Conservation (phyloP, 2,797 vertebrate genomes). For the Carcharodon carcharias region DNA sequence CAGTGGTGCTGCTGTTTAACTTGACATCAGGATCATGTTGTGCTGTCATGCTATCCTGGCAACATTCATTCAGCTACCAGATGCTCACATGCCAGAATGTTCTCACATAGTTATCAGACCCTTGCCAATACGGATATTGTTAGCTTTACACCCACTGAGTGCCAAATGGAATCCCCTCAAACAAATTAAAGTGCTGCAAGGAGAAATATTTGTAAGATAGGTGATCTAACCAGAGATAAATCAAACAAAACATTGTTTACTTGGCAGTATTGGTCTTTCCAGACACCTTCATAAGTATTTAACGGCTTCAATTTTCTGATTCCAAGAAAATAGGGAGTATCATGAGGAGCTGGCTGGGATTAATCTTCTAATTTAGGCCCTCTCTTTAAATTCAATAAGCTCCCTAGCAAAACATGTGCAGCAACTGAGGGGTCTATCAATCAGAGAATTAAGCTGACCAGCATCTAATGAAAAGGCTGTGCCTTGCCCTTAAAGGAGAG, state of each 20-base stretch:
- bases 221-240: slow-evolving; percentile 6
- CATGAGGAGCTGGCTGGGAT: background rate
- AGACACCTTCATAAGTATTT: background rate
- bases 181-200: background rate
- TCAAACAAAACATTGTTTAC: background rate
- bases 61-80: slow-evolving; percentile 29
- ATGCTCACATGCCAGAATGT: slow-evolving; percentile 27
- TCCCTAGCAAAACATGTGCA: background rate
- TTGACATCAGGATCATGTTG: slow-evolving; percentile 11
- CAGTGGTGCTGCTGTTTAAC: background rate
- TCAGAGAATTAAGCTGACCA: background rate
- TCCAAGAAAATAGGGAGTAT: background rate
- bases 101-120: slow-evolving; percentile 15
- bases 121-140: slow-evolving; percentile 36
- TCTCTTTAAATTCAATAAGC: background rate
- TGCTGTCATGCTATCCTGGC: background rate
- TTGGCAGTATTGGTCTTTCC: background rate
- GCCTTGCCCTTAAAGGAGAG: background rate
- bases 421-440: background rate
- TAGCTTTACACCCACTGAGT: slow-evolving; percentile 36
- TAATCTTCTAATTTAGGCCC: background rate
- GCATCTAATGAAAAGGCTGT: background rate
- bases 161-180: slow-evolving; percentile 38
- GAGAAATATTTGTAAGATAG: background rate
- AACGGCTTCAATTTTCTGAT: background rate